Base-by-base conservation (phyloP, 2,113 vertebrate species). In the Pimephales promelas region DNA sequence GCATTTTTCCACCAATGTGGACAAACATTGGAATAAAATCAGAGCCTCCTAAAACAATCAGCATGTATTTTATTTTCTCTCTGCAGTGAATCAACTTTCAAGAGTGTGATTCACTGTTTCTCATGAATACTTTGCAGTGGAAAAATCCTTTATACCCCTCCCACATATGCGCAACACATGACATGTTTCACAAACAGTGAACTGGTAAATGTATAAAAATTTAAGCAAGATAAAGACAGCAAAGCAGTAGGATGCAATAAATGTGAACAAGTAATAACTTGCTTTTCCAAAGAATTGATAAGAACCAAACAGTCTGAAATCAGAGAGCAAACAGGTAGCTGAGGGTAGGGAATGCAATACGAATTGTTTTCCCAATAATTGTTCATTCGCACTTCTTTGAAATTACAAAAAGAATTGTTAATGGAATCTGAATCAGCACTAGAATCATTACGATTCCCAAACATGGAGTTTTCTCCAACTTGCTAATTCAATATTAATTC, bases 381-480 rank as follows among this genome's bases (percentile, higher is more conserved):
- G 10, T 14, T 24, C 10, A 11, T 13, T 43, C 10, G n/a, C 4
- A 22, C 10, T 43, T 24, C n/a, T n/a, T 26, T 14, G 3, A 43
- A 72, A 72, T 52, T 5, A 28, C 26, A 5, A 74, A 28, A 74
- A 47, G 0, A 73, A 49, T 24, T 47, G 13, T 49, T 18, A 26
- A 49, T 24, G 43, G 45, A 52, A 73, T 74, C 7, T 52, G 4
- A 52, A 52, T 28, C 14, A 28, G n/a, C 26, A 4, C 6, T 9
- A 3, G 10, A 73, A 49, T 18, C 8, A 1, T 52, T 49, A 8
- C 28, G 16, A 52, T 74, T 68, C n/a, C 31, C 34, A 88, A 86
- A 90, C 90, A 91, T 88, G 88, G 87, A 89, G 85, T 82, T 71
- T 81, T 86, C 90, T 86, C 86, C 84, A 87, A 89, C 90, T 81